These are phyloP conservation scores for Clusia tigrina DNA, from an alignment of 2,888 invertebrate genomes.

Conservation along the genomic window DNA sequence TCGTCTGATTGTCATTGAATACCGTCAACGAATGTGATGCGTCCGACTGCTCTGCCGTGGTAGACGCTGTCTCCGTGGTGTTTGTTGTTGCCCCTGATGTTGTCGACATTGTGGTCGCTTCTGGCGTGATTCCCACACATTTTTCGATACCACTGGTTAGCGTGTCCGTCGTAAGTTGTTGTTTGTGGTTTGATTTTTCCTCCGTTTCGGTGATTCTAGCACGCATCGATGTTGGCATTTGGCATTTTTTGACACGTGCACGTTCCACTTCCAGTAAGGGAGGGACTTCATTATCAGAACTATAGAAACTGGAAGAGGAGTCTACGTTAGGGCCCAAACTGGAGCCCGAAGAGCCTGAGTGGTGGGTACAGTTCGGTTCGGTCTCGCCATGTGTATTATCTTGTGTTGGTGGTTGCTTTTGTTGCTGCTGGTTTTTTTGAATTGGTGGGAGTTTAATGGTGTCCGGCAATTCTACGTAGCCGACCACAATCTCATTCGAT, in stretches of 20 bases:
- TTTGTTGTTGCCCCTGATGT: background rate
- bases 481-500: conserved; percentile 43
- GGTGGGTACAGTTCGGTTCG: conserved; percentile 13
- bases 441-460: conserved; percentile 59
- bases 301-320: conserved; percentile 71
- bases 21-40: conserved; percentile 11
- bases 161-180: background rate
- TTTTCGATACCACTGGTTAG: conserved; percentile 25
- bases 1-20: conserved; percentile 15
- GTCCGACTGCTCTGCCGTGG: background rate
- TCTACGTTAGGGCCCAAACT: conserved; percentile 77
- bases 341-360: conserved; percentile 67
- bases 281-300: conserved; percentile 59
- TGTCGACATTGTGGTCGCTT: conserved; percentile 1
- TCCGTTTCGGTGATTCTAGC: conserved; percentile 31
- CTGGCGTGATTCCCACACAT: conserved; percentile 31
- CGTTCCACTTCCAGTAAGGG: background rate
- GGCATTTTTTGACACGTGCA: conserved; percentile 16
- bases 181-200: conserved; percentile 42
- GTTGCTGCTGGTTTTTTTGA: conserved; percentile 53
- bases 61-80: conserved; percentile 20
- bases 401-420: conserved; percentile 75
- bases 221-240: conserved; percentile 18
- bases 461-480: conserved; percentile 46
- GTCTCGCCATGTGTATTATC: conserved; percentile 51